phyloP scores from a whole-genome alignment of 2,888 invertebrate species.

The Hipparchia semele region DNA sequence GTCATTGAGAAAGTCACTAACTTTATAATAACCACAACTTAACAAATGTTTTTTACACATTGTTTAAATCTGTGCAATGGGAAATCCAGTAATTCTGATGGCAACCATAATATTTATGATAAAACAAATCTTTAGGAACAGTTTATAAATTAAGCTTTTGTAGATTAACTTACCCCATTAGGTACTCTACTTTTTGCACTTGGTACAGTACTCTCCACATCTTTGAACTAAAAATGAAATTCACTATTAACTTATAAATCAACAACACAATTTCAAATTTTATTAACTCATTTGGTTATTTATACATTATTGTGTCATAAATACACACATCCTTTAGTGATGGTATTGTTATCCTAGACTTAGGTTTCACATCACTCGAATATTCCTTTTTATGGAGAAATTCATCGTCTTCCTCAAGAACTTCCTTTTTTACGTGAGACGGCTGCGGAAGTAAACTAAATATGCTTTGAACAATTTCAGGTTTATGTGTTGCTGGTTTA shows the following conservation, averaged over 20 bases:
- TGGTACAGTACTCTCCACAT: conserved; percentile 77
- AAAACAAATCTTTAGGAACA: background rate
- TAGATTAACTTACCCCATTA: conserved; percentile 70
- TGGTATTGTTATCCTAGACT: conserved; percentile 87
- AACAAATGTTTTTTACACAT: too few species aligned
- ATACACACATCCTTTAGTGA: conserved; percentile 84
- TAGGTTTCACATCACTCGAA: conserved; percentile 60
- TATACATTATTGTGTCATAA: background rate
- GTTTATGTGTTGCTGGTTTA: conserved; percentile 22
- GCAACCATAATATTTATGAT: background rate
- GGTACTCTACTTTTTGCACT: conserved; percentile 69
- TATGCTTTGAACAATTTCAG: conserved; percentile 47
- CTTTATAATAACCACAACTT: too few species aligned
- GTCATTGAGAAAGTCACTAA: too few species aligned
- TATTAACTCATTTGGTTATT: too few species aligned
- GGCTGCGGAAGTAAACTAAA: conserved; percentile 80
- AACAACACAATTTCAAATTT: too few species aligned
- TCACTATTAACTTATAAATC: background rate
- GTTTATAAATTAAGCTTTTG: background rate
- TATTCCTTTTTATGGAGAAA: conserved; percentile 84
- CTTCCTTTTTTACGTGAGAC: conserved; percentile 52
- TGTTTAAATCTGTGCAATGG: too few species aligned
- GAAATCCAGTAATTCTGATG: too few species aligned
- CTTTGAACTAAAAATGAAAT: conserved; percentile 76
- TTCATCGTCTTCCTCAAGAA: conserved; percentile 85